Evolutionary conservation across 2,113 vertebrate species (phyloP).

Genomic region (Equus quagga): DNA sequence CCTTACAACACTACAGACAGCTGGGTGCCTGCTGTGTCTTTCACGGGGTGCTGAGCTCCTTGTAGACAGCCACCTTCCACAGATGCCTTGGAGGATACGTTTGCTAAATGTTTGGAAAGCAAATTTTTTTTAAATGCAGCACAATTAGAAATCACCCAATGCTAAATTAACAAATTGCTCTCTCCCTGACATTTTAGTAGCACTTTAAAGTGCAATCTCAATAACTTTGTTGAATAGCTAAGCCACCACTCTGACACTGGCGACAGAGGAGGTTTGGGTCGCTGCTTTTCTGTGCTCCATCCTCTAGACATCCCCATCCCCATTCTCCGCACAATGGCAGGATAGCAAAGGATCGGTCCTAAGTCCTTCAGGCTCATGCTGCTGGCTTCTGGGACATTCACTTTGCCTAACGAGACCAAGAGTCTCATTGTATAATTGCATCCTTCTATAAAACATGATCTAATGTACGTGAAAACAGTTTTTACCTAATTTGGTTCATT

Average conservation of each 20-base stretch:
- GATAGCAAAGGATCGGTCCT: not conserved
- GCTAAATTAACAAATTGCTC: not conserved
- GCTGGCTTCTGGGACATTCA: not conserved
- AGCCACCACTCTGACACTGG: not conserved
- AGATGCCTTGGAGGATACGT: not conserved
- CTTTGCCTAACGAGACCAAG: not conserved
- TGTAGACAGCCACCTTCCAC: not conserved
- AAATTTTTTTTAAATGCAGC: not conserved
- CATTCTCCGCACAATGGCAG: not conserved
- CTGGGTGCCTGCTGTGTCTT: not conserved
- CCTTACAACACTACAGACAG: not conserved
- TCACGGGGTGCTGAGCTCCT: not conserved
- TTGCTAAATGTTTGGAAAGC: not conserved
- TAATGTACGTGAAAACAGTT: not conserved
- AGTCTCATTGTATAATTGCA: not conserved
- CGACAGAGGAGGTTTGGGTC: not conserved
- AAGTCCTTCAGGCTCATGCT: not conserved
- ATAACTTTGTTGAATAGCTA: not conserved
- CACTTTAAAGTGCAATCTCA: not conserved
- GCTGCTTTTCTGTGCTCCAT: not conserved
- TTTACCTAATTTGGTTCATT: not conserved
- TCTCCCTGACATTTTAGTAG: not conserved
- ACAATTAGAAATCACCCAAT: not conserved
- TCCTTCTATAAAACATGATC: not conserved
- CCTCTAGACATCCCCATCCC: not conserved